Evolutionary conservation across 1,140 invertebrate genomes (phyloP).

Genomic region (Amyelois transitella): DNA sequence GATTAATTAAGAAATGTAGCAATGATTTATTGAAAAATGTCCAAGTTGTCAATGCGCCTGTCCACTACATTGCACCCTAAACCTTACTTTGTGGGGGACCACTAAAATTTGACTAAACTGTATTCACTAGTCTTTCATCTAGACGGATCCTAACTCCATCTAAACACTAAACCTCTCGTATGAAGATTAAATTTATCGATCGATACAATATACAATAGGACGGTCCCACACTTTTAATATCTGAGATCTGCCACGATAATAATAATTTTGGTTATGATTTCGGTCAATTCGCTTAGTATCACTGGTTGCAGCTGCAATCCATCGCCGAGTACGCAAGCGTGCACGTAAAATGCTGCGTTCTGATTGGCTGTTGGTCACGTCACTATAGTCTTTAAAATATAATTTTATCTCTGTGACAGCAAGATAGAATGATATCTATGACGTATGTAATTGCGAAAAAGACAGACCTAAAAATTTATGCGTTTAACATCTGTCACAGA

Average conservation of each 20-base stretch:
- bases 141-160: constrained; percentile 49
- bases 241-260: constrained; percentile 58
- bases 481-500: no score
- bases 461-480: no score
- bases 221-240: constrained; percentile 64
- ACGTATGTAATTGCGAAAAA: no score
- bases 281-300: constrained; percentile 53
- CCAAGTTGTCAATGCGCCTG: constrained; percentile 58
- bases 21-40: neutral
- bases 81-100: constrained; percentile 53
- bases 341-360: neutral
- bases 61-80: constrained; percentile 40
- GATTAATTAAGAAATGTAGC: no score
- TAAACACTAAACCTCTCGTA: constrained; percentile 27
- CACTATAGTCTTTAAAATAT: neutral
- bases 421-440: no score
- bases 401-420: no score
- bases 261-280: constrained; percentile 42
- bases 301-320: constrained; percentile 29
- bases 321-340: constrained; percentile 15
- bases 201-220: constrained; percentile 65
- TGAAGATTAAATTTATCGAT: constrained; percentile 13
- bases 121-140: constrained; percentile 58
- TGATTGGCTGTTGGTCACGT: neutral
- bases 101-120: constrained; percentile 59